Percentiles rank a stretch among this genome's conserved stretches.
phyloP scores from a whole-genome alignment of 2,797 vertebrate species.

The Notamacropus eugenii region DNA sequence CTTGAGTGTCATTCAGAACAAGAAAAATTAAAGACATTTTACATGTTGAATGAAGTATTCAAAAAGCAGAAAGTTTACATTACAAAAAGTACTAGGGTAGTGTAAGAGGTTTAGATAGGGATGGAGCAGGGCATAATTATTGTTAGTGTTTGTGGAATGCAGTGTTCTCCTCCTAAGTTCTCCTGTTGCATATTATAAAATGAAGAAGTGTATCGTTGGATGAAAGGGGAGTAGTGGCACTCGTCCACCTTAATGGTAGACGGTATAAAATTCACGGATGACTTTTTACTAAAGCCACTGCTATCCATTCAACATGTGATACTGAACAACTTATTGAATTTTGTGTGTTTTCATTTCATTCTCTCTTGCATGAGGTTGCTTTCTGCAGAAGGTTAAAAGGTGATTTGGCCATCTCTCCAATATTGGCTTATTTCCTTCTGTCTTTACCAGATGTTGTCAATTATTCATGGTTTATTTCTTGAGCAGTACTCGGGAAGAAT shows the following conservation, averaged over 20 bases:
- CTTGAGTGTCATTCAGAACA: neutral
- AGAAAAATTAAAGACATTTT: neutral
- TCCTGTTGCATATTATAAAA: neutral
- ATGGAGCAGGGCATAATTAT: neutral
- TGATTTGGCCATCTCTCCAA: neutral
- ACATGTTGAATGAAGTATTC: neutral
- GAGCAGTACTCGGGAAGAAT: neutral
- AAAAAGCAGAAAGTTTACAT: neutral
- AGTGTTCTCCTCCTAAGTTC: neutral
- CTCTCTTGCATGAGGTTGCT: neutral
- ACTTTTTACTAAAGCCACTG: neutral
- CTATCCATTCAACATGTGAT: neutral
- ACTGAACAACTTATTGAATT: neutral
- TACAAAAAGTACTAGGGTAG: neutral
- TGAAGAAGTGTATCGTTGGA: neutral
- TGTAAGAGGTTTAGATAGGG: neutral
- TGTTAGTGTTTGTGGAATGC: neutral
- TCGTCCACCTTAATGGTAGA: neutral
- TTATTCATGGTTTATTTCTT: neutral
- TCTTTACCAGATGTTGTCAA: neutral
- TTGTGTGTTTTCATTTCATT: neutral
- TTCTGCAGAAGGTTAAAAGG: neutral
- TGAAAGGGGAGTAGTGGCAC: neutral
- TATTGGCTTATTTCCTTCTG: neutral
- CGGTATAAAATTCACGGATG: neutral